A percentile compares a stretch with the other conserved stretches of the same genome.
Evolutionary conservation across 2,113 vertebrate species (phyloP).

Genomic region (Psilopogon haemacephalus): DNA sequence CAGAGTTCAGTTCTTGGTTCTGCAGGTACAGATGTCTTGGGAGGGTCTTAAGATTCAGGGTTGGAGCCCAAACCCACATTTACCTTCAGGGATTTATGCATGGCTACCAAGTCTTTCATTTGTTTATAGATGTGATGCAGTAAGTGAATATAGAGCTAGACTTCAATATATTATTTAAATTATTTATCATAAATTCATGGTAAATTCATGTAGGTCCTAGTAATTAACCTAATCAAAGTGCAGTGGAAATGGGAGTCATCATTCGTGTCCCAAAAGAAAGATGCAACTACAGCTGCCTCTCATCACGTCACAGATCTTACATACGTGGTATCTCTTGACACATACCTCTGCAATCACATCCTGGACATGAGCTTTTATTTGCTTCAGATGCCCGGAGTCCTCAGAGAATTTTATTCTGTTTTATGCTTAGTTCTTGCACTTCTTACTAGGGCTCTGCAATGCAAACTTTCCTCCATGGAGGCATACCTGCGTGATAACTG

Average conservation of each 20-base stretch:
- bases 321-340: not conserved
- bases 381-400: not conserved
- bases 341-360: not conserved
- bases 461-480: not conserved
- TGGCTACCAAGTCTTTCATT: not conserved
- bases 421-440: not conserved
- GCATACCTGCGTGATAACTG: not conserved
- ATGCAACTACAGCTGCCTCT: not conserved
- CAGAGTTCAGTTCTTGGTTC: not conserved
- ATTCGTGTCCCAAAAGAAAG: slow-evolving; percentile 1
- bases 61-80: not conserved
- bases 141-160: not conserved
- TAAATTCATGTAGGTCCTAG: not conserved
- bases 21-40: not conserved
- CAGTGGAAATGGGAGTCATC: not conserved
- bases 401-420: not conserved
- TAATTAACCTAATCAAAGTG: not conserved
- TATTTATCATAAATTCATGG: slow-evolving; percentile 12
- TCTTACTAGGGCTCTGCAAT: not conserved
- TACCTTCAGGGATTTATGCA: not conserved
- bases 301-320: not conserved
- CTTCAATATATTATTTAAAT: not conserved
- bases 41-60: not conserved
- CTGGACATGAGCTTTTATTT: not conserved
- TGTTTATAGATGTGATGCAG: not conserved